A percentile compares a stretch with the other conserved stretches of the same genome.
Conservation (phyloP, 2,797 vertebrate genomes). For the Lacerta viridis region DNA sequence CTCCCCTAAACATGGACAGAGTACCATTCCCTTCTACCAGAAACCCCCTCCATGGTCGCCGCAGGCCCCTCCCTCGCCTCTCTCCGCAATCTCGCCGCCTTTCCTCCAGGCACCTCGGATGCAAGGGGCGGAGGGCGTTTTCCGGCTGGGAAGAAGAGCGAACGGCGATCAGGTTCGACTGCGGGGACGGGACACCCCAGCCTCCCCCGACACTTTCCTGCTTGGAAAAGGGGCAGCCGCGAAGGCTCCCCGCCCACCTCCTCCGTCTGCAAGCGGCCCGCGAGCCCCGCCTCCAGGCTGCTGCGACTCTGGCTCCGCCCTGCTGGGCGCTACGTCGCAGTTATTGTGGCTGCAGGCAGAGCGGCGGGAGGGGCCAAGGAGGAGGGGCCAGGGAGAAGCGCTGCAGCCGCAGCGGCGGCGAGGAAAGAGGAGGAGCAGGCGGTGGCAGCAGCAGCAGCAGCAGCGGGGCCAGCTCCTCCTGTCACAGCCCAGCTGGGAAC, state of each 20-base stretch:
- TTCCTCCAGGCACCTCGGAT: too few relatives aligned
- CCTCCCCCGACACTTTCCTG: neutral
- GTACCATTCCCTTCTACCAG: neutral
- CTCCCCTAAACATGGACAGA: neutral
- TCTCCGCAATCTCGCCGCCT: too few relatives aligned
- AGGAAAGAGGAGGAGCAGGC: constrained; percentile 35
- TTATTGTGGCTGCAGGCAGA: constrained; percentile 65
- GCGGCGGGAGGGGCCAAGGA: constrained; percentile 56
- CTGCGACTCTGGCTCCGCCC: constrained; percentile 1
- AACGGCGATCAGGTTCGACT: too few relatives aligned
- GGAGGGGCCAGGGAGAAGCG: constrained; percentile 65
- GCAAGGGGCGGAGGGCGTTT: too few relatives aligned
- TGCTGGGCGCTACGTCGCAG: constrained; percentile 36
- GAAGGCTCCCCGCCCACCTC: neutral
- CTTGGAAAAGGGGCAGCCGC: neutral
- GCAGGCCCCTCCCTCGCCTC: neutral
- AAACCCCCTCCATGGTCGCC: neutral
- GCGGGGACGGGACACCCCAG: too few relatives aligned
- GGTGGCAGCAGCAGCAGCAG: constrained; percentile 26
- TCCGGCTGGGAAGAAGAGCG: neutral
- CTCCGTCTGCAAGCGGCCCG: neutral
- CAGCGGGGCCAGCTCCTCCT: constrained; percentile 69
- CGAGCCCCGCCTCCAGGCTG: neutral
- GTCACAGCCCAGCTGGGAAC: constrained; percentile 58
- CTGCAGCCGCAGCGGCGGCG: constrained; percentile 40